Conservation (phyloP, 2,113 vertebrate genomes). For the Spea multiplicata region DNA sequence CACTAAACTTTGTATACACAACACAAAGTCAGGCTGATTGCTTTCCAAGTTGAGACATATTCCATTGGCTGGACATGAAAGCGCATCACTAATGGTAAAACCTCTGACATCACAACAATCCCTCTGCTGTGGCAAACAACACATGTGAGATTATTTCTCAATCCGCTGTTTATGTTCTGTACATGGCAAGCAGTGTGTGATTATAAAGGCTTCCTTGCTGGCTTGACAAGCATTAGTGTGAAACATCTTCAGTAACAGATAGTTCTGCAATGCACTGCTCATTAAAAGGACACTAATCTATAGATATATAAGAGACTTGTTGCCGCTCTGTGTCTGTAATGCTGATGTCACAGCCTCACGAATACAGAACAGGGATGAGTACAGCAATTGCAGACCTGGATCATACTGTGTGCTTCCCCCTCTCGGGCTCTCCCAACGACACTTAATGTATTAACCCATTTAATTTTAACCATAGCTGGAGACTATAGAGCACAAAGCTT, state of each 20-base stretch:
- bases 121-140: conserved; percentile 36
- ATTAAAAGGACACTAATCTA: neutral
- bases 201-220: neutral
- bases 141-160: conserved; percentile 37
- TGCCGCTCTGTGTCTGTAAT: neutral
- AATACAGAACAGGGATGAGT: neutral
- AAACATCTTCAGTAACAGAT: neutral
- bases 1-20: neutral
- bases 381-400: too few species aligned
- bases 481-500: too few species aligned
- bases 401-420: too few species aligned
- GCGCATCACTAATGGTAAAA: conserved; percentile 15
- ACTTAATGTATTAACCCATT: too few species aligned
- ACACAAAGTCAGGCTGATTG: neutral
- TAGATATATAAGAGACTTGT: neutral
- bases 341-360: neutral
- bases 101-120: conserved; percentile 19
- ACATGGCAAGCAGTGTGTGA: conserved; percentile 27
- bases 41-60: conserved; percentile 22
- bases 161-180: conserved; percentile 38
- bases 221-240: neutral
- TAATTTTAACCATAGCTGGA: too few species aligned
- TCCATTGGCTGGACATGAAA: conserved; percentile 36
- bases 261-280: neutral
- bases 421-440: too few species aligned